These are phyloP conservation scores for Rhombomys opimus DNA, from an alignment of 2,113 vertebrate species.

Conservation along the genomic window DNA sequence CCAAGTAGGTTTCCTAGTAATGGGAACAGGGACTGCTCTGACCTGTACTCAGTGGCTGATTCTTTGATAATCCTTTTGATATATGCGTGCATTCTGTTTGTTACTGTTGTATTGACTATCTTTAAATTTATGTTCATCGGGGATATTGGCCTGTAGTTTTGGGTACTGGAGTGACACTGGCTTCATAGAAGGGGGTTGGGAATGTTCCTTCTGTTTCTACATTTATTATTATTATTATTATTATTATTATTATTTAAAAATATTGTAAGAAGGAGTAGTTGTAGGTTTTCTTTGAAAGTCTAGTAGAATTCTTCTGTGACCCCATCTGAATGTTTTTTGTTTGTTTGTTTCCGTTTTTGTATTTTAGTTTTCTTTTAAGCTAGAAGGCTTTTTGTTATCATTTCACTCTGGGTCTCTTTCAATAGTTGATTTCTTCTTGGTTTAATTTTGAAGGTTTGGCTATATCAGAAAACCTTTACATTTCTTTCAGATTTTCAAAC, in stretches of 20 bases:
- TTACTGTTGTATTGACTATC: background rate
- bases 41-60: too few species aligned
- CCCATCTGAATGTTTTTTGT: background rate
- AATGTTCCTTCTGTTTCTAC: background rate
- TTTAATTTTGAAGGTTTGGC: background rate
- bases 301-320: background rate
- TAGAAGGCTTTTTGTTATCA: background rate
- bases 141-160: background rate
- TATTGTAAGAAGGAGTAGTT: background rate
- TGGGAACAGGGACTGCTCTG: too few species aligned
- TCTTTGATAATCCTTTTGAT: background rate
- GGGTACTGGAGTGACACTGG: background rate
- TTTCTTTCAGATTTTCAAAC: background rate
- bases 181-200: background rate
- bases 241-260: background rate
- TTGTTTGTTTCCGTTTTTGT: too few species aligned
- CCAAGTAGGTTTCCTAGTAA: too few species aligned
- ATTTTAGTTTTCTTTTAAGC: background rate
- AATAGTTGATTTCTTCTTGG: background rate
- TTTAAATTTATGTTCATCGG: background rate
- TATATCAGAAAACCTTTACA: background rate
- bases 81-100: background rate
- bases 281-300: background rate
- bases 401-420: background rate
- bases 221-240: background rate